These are phyloP conservation scores for Drosophila pegasa DNA, from an alignment of 2,888 invertebrate genomes.

Conservation along the genomic window DNA sequence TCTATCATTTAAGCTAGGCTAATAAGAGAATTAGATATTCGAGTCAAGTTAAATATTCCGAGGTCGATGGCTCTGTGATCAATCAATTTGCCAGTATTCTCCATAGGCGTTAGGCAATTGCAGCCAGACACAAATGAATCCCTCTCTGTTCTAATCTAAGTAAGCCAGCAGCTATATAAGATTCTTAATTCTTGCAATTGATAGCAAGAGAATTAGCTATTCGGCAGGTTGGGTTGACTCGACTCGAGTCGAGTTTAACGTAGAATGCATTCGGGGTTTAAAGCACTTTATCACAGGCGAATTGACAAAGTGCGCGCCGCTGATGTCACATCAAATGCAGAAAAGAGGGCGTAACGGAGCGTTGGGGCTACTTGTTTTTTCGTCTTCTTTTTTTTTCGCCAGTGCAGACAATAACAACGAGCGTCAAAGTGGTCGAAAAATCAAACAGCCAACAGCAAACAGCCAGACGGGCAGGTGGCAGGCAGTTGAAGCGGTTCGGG, in stretches of 20 bases:
- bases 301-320: constrained; percentile 74
- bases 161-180: no score
- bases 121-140: no score
- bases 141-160: no score
- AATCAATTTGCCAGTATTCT: no score
- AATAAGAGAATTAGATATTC: no score
- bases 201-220: constrained; percentile 19
- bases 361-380: not conserved
- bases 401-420: constrained; percentile 43
- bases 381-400: constrained; percentile 11
- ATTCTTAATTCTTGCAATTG: no score
- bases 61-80: no score
- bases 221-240: not conserved
- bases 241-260: constrained; percentile 58
- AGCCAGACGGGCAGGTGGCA: not conserved
- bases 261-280: constrained; percentile 77
- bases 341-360: constrained; percentile 29
- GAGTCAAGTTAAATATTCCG: no score
- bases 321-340: constrained; percentile 72
- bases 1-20: no score
- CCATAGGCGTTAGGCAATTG: no score
- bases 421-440: constrained; percentile 56
- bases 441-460: constrained; percentile 60
- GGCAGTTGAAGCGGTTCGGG: not conserved
- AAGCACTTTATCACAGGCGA: constrained; percentile 76